Base-by-base conservation (phyloP, 2,797 vertebrate species). In the Megaceryle alcyon region DNA sequence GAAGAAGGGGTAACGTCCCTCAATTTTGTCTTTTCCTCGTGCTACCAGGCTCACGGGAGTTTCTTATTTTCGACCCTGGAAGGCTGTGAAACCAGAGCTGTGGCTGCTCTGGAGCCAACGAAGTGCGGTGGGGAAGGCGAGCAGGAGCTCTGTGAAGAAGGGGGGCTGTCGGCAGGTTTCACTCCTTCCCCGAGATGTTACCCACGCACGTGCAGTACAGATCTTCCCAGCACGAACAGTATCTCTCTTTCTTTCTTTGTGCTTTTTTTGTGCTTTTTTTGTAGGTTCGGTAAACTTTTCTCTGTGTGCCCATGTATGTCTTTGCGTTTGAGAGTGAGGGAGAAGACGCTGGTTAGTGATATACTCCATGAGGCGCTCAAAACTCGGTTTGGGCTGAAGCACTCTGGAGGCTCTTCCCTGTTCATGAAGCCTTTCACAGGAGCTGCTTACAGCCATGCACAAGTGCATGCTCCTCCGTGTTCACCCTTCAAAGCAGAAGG, bases 271-370 rank as follows among this genome's bases (percentile, higher is more conserved):
- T 39, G 61, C 4, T 4, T 68, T 4, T 68, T 69, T 25, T 43
- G 31, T 71, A 7, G 5, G 3, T 26, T 72, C 54, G 57, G 7
- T 87, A 86, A 61, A 57, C 4, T n/a, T 16, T 13, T 4, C 17
- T 33, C 0, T 31, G 5, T 2, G 0, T 3, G 2, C 14, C 44
- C 2, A 0, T 2, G 19, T 3, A 14, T 6, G 12, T 17, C 4
- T 23, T 23, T 8, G 13, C 49, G 18, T 70, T 70, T 70, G 37
- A 66, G 54, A 54, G 33, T 5, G 7, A 60, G 35, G 17, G 53
- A 26, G 20, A 46, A 23, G 21, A 46, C 56, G 35, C 25, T 20
- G 16, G 19, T 9, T 19, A 16, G 35, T 51, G 37, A 75, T 71
- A 84, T 14, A 16, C 90, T 72, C 54, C 43, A 6, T 25, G 7